Percentiles rank a stretch among this genome's conserved stretches.
Evolutionary conservation across 2,113 vertebrate genomes (phyloP).

Genomic region (Coreoperca whiteheadi): DNA sequence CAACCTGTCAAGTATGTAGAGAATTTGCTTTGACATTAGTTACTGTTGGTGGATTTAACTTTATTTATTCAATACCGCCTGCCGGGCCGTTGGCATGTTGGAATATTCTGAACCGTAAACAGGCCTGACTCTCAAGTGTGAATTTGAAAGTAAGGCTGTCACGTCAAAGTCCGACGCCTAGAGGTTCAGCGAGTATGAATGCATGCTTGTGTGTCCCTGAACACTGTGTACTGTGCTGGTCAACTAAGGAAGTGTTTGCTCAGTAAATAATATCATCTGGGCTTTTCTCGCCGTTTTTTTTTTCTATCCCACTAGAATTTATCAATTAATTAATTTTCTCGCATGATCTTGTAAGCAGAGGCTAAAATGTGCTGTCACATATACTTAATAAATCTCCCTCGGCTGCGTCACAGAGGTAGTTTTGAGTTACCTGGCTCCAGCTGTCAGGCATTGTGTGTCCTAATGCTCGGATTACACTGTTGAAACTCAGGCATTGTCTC

Average conservation of each 20-base stretch:
- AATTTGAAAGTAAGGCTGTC: slow-evolving; percentile 26
- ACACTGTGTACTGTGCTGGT: slow-evolving; percentile 56
- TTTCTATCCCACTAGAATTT: slow-evolving; percentile 21
- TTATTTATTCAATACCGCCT: slow-evolving; percentile 28
- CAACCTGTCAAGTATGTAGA: slow-evolving; percentile 22
- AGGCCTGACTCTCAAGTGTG: slow-evolving; percentile 1
- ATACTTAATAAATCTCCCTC: slow-evolving; percentile 20
- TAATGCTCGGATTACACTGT: slow-evolving; percentile 50
- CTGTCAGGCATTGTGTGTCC: slow-evolving; percentile 36
- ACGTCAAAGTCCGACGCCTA: slow-evolving; percentile 36
- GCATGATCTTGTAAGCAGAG: slow-evolving; percentile 19
- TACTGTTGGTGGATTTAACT: not conserved
- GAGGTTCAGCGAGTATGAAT: slow-evolving; percentile 22
- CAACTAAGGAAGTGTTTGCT: slow-evolving; percentile 66
- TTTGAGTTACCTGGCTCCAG: slow-evolving; percentile 42
- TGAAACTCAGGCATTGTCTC: slow-evolving; percentile 47
- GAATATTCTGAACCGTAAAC: slow-evolving; percentile 39
- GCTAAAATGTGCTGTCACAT: slow-evolving; percentile 22
- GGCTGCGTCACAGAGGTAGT: slow-evolving; percentile 32
- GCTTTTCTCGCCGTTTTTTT: slow-evolving; percentile 8
- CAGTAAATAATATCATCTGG: slow-evolving; percentile 65
- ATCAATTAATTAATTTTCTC: slow-evolving; percentile 29
- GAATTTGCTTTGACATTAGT: slow-evolving; percentile 2
- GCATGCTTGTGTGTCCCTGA: slow-evolving; percentile 36
- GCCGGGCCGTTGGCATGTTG: not conserved